phyloP scores from a whole-genome alignment of 1,140 invertebrate species.

The Augochlora pura region DNA sequence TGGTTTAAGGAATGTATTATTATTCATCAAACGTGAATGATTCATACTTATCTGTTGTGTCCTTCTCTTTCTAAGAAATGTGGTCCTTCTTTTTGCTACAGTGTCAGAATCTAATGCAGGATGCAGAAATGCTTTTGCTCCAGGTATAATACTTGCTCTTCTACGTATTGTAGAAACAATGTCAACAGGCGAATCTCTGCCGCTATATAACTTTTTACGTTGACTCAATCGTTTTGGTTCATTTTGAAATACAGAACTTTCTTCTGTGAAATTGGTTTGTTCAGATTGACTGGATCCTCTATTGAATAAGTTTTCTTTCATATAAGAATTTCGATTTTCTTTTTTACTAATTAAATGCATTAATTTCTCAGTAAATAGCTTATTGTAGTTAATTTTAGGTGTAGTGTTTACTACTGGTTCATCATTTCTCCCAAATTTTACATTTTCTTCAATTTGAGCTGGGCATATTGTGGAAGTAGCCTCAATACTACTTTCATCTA shows the following conservation, averaged over 20 bases:
- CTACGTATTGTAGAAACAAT: slow-evolving; percentile 34
- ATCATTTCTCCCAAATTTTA: background rate
- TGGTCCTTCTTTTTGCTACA: background rate
- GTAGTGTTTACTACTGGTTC: background rate
- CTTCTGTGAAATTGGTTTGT: background rate
- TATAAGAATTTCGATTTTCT: background rate
- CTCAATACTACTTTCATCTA: no score
- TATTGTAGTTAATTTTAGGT: background rate
- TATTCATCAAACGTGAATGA: no score
- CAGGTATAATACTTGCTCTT: background rate
- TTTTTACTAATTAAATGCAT: background rate
- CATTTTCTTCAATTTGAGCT: no score
- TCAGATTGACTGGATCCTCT: no score
- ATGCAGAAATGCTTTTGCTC: slow-evolving; percentile 41
- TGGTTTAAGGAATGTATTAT: no score
- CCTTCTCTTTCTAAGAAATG: background rate
- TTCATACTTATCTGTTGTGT: background rate
- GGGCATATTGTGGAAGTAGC: no score
- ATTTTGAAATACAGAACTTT: background rate
- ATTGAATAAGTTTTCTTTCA: background rate
- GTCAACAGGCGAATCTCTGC: slow-evolving; percentile 62
- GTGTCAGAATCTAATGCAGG: slow-evolving; percentile 55
- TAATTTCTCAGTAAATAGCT: background rate
- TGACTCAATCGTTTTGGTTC: background rate
- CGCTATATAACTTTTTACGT: slow-evolving; percentile 66